A percentile compares a stretch with the other conserved stretches of the same genome.
Evolutionary conservation across 2,797 vertebrate genomes (phyloP).

Genomic region (Lepilemur septentrionalis): DNA sequence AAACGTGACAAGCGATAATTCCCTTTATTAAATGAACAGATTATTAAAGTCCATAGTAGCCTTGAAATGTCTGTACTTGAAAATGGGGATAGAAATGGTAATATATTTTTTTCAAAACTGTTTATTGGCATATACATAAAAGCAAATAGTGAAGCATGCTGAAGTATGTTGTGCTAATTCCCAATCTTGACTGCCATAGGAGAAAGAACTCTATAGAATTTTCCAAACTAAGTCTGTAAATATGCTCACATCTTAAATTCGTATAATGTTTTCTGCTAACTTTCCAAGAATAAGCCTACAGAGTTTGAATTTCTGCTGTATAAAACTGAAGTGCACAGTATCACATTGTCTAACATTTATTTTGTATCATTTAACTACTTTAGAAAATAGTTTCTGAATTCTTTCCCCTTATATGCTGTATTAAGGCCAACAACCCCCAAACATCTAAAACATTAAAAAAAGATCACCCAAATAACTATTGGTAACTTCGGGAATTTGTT

Average conservation of each 20-base stretch:
- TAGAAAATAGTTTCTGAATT: conserved; percentile 50
- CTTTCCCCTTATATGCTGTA: background rate
- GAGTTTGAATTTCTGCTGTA: conserved; percentile 40
- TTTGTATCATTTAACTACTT: conserved; percentile 44
- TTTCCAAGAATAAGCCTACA: background rate
- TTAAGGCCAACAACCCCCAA: conserved; percentile 8
- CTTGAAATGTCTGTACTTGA: conserved; percentile 56
- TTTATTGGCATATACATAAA: conserved; percentile 16
- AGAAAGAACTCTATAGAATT: conserved; percentile 26
- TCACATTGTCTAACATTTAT: background rate
- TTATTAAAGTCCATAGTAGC: background rate
- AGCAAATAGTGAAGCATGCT: conserved; percentile 16
- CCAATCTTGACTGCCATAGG: background rate
- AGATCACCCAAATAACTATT: conserved; percentile 40
- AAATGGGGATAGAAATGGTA: conserved; percentile 5
- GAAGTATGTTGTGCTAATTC: background rate
- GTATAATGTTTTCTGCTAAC: conserved; percentile 31
- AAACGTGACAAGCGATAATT: background rate
- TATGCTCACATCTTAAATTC: conserved; percentile 29
- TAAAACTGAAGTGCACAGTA: conserved; percentile 30
- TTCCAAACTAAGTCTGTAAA: conserved; percentile 55
- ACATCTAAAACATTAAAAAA: background rate
- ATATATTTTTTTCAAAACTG: background rate
- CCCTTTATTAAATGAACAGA: background rate
- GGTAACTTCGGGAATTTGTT: conserved; percentile 69